Percentiles rank a stretch among this genome's conserved stretches.
Conservation (phyloP, 2,888 invertebrate species). For the Tridacna gigas region DNA sequence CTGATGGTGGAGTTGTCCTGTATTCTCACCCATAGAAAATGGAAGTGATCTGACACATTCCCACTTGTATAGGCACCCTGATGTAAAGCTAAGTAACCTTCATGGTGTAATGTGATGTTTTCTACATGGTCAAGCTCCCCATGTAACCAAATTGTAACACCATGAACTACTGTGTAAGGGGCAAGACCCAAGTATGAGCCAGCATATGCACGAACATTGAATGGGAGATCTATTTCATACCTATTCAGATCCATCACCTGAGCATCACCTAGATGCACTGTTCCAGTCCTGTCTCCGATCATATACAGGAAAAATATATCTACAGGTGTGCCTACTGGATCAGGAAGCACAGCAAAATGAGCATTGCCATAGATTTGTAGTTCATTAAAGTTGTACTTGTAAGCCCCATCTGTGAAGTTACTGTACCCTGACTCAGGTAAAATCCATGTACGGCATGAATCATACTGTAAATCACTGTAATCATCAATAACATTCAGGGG, state of each 20-base stretch:
- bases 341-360: constrained; percentile 70
- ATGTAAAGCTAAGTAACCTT: constrained; percentile 70
- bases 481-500: constrained; percentile 65
- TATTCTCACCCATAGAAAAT: constrained; percentile 68
- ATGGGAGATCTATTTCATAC: constrained; percentile 74
- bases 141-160: constrained; percentile 76
- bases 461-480: constrained; percentile 66
- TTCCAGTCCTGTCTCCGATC: constrained; percentile 78
- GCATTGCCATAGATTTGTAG: constrained; percentile 74
- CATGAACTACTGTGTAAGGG: constrained; percentile 72
- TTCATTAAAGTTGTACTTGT: constrained; percentile 70
- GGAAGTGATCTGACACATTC: constrained; percentile 53
- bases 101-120: constrained; percentile 73
- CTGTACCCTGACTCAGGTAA: constrained; percentile 69
- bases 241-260: constrained; percentile 72
- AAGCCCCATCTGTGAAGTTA: constrained; percentile 62
- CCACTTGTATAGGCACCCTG: constrained; percentile 67
- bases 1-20: constrained; percentile 74
- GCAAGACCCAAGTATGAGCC: constrained; percentile 72
- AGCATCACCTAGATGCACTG: constrained; percentile 73
- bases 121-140: constrained; percentile 72
- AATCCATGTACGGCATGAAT: constrained; percentile 75
- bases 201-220: constrained; percentile 72
- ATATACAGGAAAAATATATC: constrained; percentile 75
- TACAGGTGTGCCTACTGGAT: constrained; percentile 57